Percentiles rank a stretch among this genome's conserved stretches.
Evolutionary conservation across 2,888 invertebrate species (phyloP).

Genomic region (Spatulosminthurus flaviceps): DNA sequence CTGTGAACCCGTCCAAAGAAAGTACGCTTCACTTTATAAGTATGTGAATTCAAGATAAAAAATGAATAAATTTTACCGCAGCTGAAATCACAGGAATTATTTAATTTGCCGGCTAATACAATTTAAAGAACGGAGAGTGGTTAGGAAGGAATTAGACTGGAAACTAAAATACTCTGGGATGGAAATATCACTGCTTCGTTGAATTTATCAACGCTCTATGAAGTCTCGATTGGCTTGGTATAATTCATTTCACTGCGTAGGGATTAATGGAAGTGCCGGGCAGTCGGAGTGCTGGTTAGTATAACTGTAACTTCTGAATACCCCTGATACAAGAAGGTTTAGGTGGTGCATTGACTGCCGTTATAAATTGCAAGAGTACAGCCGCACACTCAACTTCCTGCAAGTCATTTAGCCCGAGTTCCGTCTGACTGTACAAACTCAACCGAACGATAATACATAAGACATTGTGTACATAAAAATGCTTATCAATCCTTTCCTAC

Average conservation of each 20-base stretch:
- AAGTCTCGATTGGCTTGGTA: neutral
- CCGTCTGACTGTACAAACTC: neutral
- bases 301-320: neutral
- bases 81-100: too few relatives aligned
- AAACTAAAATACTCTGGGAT: too few relatives aligned
- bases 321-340: neutral
- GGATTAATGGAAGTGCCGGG: neutral
- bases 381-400: slow-evolving; percentile 27
- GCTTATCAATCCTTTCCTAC: neutral
- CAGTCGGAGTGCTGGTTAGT: neutral
- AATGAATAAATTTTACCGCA: too few relatives aligned
- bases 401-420: neutral
- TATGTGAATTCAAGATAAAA: too few relatives aligned
- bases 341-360: neutral
- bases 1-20: too few relatives aligned
- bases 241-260: neutral
- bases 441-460: neutral
- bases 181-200: too few relatives aligned
- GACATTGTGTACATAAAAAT: neutral
- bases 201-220: too few relatives aligned
- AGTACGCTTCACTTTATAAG: too few relatives aligned
- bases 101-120: too few relatives aligned
- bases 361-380: slow-evolving; percentile 39
- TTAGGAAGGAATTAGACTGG: too few relatives aligned
- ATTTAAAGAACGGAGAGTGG: too few relatives aligned